These are phyloP conservation scores for Buphagus erythrorhynchus DNA, from an alignment of 2,797 vertebrate species.

Conservation along the genomic window DNA sequence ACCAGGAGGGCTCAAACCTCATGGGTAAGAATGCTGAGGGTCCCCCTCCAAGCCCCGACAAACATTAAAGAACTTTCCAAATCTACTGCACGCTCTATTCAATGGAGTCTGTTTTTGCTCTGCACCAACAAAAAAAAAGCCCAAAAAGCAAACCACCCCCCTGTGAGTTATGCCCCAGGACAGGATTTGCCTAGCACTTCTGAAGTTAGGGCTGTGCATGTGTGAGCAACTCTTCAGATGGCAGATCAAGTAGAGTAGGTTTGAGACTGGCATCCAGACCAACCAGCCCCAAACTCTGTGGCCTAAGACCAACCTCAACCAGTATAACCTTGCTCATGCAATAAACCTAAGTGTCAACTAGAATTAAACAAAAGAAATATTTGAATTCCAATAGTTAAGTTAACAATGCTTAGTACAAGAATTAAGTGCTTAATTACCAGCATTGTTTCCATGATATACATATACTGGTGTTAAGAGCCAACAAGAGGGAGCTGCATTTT, in stretches of 20 bases:
- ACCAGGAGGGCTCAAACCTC: neutral
- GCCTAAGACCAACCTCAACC: neutral
- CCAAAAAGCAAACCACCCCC: neutral
- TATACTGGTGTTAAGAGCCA: neutral
- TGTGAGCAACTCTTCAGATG: neutral
- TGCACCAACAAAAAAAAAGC: too few species aligned
- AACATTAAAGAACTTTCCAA: neutral
- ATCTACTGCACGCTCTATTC: neutral
- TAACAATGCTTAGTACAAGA: conserved; percentile 2
- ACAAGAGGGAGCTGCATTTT: neutral
- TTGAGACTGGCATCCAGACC: neutral
- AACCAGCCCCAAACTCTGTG: neutral
- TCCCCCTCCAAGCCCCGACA: neutral
- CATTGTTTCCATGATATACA: neutral
- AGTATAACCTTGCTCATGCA: neutral
- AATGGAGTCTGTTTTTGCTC: neutral
- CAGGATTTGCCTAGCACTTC: neutral
- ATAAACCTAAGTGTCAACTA: neutral
- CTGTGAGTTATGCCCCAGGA: neutral
- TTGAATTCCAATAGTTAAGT: neutral
- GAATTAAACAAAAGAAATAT: conserved; percentile 6
- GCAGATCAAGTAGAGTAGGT: neutral
- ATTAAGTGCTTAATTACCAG: conserved; percentile 40
- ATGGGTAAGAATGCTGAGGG: neutral
- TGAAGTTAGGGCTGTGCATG: neutral